A percentile compares a stretch with the other conserved stretches of the same genome.
Conservation (phyloP, 2,797 vertebrate species). For the Neosilurus mollespiculum region DNA sequence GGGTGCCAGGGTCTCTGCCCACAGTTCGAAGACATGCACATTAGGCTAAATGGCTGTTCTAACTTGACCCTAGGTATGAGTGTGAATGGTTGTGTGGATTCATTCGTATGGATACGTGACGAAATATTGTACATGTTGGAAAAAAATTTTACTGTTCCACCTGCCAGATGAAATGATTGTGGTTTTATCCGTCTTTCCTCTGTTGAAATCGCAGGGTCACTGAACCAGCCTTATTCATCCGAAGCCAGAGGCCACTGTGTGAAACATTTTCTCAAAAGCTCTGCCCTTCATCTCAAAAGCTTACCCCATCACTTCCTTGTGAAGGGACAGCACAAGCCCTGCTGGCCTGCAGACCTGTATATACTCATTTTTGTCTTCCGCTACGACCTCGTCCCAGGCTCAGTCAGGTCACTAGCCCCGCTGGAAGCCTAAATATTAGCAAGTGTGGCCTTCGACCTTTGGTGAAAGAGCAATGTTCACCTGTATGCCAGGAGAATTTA, state of each 20-base stretch:
- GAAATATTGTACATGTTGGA: too few relatives aligned
- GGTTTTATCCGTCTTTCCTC: neutral
- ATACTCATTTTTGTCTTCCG: conserved; percentile 72
- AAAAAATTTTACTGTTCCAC: neutral
- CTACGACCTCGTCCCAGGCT: conserved; percentile 62
- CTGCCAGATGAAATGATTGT: neutral
- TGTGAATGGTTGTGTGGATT: too few relatives aligned
- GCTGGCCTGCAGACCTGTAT: conserved; percentile 55
- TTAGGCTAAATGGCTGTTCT: too few relatives aligned
- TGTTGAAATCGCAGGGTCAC: conserved; percentile 64
- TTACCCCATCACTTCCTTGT: conserved; percentile 29
- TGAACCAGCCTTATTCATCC: conserved; percentile 61
- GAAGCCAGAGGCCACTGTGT: conserved; percentile 36
- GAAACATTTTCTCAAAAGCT: conserved; percentile 50
- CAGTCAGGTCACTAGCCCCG: conserved; percentile 41
- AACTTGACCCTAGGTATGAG: too few relatives aligned
- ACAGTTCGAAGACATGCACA: too few relatives aligned
- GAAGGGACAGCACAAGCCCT: neutral
- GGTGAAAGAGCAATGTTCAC: conserved; percentile 13
- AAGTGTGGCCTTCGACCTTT: conserved; percentile 39
- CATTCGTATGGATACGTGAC: too few relatives aligned
- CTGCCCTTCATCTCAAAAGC: conserved; percentile 47
- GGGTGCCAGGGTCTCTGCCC: too few relatives aligned
- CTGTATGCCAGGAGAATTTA: conserved; percentile 56
- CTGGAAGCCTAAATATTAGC: conserved; percentile 22